These are phyloP conservation scores for Pseudococcus viburni DNA, from an alignment of 2,888 invertebrate genomes.

Conservation along the genomic window DNA sequence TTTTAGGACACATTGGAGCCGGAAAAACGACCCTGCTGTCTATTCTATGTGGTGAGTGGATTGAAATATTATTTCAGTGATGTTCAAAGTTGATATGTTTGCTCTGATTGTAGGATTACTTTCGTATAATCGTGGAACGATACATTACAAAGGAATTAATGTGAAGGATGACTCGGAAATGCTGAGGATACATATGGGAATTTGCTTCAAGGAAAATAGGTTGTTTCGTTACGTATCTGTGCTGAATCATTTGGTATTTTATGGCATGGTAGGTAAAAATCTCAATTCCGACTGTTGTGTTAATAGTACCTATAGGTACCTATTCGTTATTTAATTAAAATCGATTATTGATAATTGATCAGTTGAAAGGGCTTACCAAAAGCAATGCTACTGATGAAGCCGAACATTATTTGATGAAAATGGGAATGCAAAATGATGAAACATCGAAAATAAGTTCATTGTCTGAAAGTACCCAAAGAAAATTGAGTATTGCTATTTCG, in stretches of 20 bases:
- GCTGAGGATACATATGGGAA: background rate
- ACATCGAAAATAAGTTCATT: background rate
- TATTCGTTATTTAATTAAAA: background rate
- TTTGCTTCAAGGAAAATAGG: background rate
- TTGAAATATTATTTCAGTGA: background rate
- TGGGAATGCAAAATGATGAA: background rate
- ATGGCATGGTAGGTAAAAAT: background rate
- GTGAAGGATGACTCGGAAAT: background rate
- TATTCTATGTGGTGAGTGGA: background rate
- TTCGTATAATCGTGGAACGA: background rate
- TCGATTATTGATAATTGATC: background rate
- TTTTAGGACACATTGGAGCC: background rate
- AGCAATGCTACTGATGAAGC: background rate
- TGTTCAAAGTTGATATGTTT: background rate
- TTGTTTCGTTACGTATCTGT: background rate
- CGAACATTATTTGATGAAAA: constrained; percentile 1
- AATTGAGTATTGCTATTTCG: constrained; percentile 8
- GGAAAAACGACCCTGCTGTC: background rate
- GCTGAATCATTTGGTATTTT: background rate
- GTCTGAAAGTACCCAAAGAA: background rate
- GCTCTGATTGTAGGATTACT: background rate
- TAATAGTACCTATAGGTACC: background rate
- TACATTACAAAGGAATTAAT: background rate
- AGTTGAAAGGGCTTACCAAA: constrained; percentile 13
- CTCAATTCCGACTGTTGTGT: background rate